Percentiles rank a stretch among this genome's conserved stretches.
phyloP scores from a whole-genome alignment of 1,140 invertebrate genomes.

The Drosophila rufa region DNA sequence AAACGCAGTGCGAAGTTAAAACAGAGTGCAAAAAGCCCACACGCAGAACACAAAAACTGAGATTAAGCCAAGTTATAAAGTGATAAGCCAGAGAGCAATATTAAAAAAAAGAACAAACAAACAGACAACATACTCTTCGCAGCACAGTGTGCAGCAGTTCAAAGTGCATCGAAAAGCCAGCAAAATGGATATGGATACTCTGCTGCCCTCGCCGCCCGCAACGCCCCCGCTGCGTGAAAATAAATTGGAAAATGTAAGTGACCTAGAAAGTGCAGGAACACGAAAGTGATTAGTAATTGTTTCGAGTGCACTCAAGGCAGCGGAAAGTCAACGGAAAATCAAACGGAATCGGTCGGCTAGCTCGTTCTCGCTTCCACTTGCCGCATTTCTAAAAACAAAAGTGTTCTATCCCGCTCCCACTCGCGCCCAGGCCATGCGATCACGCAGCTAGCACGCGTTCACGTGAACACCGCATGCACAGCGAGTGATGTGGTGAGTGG shows the following conservation, averaged over 20 bases:
- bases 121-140: conserved; percentile 37
- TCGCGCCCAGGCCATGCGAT: conserved; percentile 60
- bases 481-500: conserved; percentile 63
- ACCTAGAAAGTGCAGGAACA: conserved; percentile 58
- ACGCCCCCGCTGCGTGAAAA: conserved; percentile 86
- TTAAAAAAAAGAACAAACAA: conserved; percentile 19
- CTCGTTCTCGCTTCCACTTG: conserved; percentile 61
- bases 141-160: conserved; percentile 38
- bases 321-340: conserved; percentile 65
- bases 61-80: conserved; percentile 57
- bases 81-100: conserved; percentile 49
- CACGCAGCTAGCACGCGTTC: conserved; percentile 85
- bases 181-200: conserved; percentile 85
- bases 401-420: conserved; percentile 69
- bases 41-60: conserved; percentile 29
- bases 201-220: conserved; percentile 87
- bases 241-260: conserved; percentile 86
- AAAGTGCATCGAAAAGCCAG: conserved; percentile 42
- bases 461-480: conserved; percentile 85
- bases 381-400: conserved; percentile 85
- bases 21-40: conserved; percentile 38
- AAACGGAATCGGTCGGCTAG: conserved; percentile 42
- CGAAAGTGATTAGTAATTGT: conserved; percentile 21
- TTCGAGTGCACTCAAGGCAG: conserved; percentile 54
- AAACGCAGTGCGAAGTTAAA: conserved; percentile 48